Conservation (phyloP, 2,113 vertebrate genomes). For the Anolis sagrei region DNA sequence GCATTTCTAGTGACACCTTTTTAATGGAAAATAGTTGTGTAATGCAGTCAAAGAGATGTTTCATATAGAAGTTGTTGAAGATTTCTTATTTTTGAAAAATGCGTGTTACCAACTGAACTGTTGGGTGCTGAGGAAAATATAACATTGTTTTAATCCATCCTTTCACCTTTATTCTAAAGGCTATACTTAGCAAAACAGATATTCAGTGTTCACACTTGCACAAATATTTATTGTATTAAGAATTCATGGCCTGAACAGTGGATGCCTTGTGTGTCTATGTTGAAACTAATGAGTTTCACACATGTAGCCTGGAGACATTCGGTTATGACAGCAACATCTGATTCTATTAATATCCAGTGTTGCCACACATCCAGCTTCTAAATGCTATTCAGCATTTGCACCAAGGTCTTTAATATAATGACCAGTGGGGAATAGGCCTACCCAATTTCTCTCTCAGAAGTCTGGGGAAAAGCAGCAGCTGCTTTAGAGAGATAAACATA, state of each 20-base stretch:
- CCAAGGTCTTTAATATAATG: conserved; percentile 63
- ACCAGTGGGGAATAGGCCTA: conserved; percentile 60
- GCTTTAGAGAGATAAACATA: conserved; percentile 59
- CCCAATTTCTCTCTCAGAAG: conserved; percentile 33
- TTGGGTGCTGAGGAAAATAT: background rate
- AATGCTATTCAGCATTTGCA: conserved; percentile 60
- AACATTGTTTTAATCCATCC: conserved; percentile 32
- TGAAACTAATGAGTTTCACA: conserved; percentile 49
- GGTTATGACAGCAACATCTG: conserved; percentile 58
- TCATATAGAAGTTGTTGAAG: background rate
- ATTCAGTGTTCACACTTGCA: background rate
- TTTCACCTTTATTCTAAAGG: background rate
- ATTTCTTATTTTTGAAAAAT: background rate
- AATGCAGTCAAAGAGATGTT: too few relatives aligned
- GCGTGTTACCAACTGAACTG: conserved; percentile 25
- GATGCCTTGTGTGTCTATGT: conserved; percentile 37
- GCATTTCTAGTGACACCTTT: conserved; percentile 7
- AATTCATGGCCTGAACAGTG: background rate
- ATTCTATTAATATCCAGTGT: conserved; percentile 65
- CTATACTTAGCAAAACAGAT: background rate
- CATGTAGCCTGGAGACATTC: conserved; percentile 40
- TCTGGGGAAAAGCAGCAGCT: conserved; percentile 57
- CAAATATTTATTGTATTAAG: conserved; percentile 16
- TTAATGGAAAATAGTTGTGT: conserved; percentile 27
- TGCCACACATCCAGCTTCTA: conserved; percentile 62